Conservation (phyloP, 2,113 vertebrate genomes). For the Alligator sinensis region DNA sequence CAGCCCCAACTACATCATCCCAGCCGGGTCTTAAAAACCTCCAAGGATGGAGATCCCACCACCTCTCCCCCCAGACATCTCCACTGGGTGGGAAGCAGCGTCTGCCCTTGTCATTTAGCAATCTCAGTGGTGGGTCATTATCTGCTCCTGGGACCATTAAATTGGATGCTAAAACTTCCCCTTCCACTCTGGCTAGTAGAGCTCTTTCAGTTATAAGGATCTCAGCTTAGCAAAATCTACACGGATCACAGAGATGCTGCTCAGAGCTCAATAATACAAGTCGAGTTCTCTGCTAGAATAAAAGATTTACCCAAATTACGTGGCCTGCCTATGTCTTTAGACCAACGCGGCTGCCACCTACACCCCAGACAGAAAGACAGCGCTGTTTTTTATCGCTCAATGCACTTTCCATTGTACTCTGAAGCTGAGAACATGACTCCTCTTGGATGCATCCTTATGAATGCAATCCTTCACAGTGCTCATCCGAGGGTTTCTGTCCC, state of each 20-base stretch:
- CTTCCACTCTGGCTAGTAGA: slow-evolving; percentile 35
- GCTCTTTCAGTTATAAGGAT: slow-evolving; percentile 64
- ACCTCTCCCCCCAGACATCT: too few species aligned
- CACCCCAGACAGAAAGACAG: too few species aligned
- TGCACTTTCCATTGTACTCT: slow-evolving; percentile 50
- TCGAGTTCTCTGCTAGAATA: neutral
- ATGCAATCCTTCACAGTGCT: slow-evolving; percentile 10
- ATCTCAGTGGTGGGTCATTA: slow-evolving; percentile 16
- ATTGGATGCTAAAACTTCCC: slow-evolving; percentile 55
- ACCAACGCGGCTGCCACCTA: too few species aligned
- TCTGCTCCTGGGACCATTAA: slow-evolving; percentile 47
- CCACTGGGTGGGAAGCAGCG: neutral
- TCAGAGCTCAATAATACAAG: slow-evolving; percentile 51
- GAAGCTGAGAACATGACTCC: slow-evolving; percentile 28
- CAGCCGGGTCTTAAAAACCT: too few species aligned
- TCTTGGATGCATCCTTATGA: slow-evolving; percentile 52
- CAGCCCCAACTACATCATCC: too few species aligned
- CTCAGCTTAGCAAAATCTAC: neutral
- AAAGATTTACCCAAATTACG: too few species aligned
- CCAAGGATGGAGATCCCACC: too few species aligned
- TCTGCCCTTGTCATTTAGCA: neutral
- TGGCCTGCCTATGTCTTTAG: too few species aligned
- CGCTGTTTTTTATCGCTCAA: neutral
- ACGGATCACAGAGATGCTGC: neutral
- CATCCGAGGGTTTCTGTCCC: neutral